Evolutionary conservation across 1,140 invertebrate genomes (phyloP).

Genomic region (Drosophila sproati): DNA sequence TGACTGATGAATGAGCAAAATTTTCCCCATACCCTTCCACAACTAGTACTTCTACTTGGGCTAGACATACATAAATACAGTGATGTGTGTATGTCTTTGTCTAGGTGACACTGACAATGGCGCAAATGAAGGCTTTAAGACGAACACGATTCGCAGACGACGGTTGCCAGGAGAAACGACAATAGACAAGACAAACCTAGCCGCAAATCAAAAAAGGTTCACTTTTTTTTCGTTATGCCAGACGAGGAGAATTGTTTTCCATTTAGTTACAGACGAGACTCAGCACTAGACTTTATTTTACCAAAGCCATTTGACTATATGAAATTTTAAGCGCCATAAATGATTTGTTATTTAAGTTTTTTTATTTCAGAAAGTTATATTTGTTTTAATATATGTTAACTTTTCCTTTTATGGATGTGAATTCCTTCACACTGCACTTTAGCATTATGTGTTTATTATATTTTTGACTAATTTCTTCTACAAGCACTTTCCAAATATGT

Average conservation of each 20-base stretch:
- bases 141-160: slow-evolving; percentile 28
- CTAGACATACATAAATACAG: slow-evolving; percentile 1
- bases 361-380: too few species aligned
- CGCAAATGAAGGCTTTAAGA: slow-evolving; percentile 59
- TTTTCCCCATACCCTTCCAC: not conserved
- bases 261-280: not conserved
- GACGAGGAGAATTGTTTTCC: not conserved
- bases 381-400: too few species aligned
- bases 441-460: not conserved
- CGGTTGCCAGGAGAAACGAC: slow-evolving; percentile 45
- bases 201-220: slow-evolving; percentile 43
- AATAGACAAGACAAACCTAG: slow-evolving; percentile 57
- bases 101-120: slow-evolving; percentile 43
- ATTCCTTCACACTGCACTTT: too few species aligned
- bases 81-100: slow-evolving; percentile 10
- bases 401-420: too few species aligned
- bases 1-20: slow-evolving; percentile 49
- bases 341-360: too few species aligned
- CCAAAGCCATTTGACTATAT: too few species aligned
- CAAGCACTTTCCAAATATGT: not conserved
- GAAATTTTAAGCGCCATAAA: too few species aligned
- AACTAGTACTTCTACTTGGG: not conserved
- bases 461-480: not conserved
- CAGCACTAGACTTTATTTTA: too few species aligned
- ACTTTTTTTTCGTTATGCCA: not conserved